Evolutionary conservation across 1,140 invertebrate genomes (phyloP).

Genomic region (Tetranychus urticae): DNA sequence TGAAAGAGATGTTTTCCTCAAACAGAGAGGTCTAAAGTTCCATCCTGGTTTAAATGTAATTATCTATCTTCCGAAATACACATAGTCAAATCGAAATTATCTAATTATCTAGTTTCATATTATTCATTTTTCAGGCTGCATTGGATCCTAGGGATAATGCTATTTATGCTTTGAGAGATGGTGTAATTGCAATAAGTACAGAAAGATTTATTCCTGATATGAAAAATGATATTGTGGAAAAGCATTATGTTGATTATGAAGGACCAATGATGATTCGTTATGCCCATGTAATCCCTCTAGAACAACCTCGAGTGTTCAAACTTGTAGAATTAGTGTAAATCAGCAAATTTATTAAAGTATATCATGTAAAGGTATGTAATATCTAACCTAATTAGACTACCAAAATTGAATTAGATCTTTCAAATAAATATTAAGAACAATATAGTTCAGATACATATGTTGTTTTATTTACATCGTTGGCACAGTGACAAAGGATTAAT

Average conservation of each 20-base stretch:
- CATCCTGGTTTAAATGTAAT: conserved; percentile 1
- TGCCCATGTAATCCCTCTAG: background rate
- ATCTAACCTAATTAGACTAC: no score
- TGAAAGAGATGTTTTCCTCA: background rate
- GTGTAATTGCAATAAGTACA: background rate
- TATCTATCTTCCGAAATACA: background rate
- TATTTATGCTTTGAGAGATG: background rate
- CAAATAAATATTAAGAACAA: background rate
- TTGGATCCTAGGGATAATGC: background rate
- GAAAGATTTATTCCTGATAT: background rate
- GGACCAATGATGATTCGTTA: background rate
- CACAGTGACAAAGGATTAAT: background rate
- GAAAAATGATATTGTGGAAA: background rate
- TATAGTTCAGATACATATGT: background rate
- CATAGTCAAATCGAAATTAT: background rate
- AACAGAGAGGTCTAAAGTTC: background rate
- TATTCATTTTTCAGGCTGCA: background rate
- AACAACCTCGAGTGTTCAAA: background rate
- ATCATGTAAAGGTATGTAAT: no score
- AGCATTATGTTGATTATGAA: background rate
- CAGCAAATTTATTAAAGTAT: background rate
- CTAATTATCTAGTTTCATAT: background rate
- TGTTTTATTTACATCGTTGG: background rate
- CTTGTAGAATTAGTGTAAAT: background rate
- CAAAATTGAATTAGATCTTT: background rate